A percentile compares a stretch with the other conserved stretches of the same genome.
These are phyloP conservation scores for Nematopogon swammerdamellus DNA, from an alignment of 2,888 invertebrate species.

Conservation along the genomic window DNA sequence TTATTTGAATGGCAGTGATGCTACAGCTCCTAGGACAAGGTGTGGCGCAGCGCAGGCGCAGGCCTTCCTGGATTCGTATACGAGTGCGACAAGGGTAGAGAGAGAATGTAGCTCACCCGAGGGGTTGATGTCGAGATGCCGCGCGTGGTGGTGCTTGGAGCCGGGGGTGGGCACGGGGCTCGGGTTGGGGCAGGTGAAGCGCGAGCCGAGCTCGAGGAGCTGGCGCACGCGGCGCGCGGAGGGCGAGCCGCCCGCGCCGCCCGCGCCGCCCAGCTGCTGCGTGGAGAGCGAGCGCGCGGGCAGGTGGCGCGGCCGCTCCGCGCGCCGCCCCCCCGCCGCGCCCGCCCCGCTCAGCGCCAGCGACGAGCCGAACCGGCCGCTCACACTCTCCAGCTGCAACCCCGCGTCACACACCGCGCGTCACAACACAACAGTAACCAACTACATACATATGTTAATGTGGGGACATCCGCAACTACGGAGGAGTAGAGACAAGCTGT, in stretches of 20 bases:
- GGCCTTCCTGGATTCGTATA: too few relatives aligned
- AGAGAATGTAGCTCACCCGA: too few relatives aligned
- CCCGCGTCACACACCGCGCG: too few relatives aligned
- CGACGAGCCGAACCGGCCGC: slow-evolving; percentile 61
- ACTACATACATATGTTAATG: too few relatives aligned
- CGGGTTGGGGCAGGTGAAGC: slow-evolving; percentile 60
- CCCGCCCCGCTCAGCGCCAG: slow-evolving; percentile 36
- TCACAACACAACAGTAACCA: too few relatives aligned
- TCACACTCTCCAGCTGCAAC: slow-evolving; percentile 44
- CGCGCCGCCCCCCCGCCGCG: slow-evolving; percentile 60
- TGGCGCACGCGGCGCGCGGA: slow-evolving; percentile 80
- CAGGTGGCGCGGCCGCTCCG: slow-evolving; percentile 52
- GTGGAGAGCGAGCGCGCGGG: slow-evolving; percentile 75
- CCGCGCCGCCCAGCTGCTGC: slow-evolving; percentile 56
- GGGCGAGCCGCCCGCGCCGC: slow-evolving; percentile 58
- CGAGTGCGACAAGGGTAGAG: too few relatives aligned
- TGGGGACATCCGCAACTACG: too few relatives aligned
- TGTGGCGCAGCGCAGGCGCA: too few relatives aligned
- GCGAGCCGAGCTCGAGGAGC: slow-evolving; percentile 66
- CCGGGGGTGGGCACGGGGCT: slow-evolving; percentile 77
- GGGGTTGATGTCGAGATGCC: slow-evolving; percentile 85
- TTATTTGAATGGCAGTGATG: too few relatives aligned
- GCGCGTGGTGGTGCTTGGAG: slow-evolving; percentile 72
- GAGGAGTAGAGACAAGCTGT: too few relatives aligned
- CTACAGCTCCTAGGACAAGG: too few relatives aligned